These are phyloP conservation scores for Gobionotothen gibberifrons DNA, from an alignment of 2,797 vertebrate species.

Conservation along the genomic window DNA sequence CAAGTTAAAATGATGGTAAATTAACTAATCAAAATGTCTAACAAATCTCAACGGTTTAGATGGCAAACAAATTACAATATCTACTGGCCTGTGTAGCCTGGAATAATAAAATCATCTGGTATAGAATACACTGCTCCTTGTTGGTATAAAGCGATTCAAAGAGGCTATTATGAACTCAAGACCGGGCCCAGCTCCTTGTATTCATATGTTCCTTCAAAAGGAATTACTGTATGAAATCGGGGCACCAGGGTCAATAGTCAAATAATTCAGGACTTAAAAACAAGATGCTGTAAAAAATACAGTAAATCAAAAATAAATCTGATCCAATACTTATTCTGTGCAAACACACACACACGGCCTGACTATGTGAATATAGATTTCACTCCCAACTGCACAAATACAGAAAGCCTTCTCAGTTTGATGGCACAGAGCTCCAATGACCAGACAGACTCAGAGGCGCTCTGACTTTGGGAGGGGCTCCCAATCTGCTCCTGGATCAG, in stretches of 20 bases:
- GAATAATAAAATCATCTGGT: too few species aligned
- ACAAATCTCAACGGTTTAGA: neutral
- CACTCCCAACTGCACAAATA: slow-evolving; percentile 78
- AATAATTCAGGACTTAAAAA: slow-evolving; percentile 1
- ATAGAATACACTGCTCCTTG: neutral
- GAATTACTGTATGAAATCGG: neutral
- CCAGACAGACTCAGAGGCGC: slow-evolving; percentile 60
- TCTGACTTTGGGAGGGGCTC: slow-evolving; percentile 67
- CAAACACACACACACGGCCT: slow-evolving; percentile 7
- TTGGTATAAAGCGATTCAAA: neutral
- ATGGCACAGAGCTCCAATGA: slow-evolving; percentile 66
- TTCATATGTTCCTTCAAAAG: slow-evolving; percentile 1
- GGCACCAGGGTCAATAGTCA: neutral
- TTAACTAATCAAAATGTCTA: neutral
- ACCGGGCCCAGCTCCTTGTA: slow-evolving; percentile 4
- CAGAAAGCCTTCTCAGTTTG: slow-evolving; percentile 66
- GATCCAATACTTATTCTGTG: slow-evolving; percentile 21
- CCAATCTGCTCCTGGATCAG: slow-evolving; percentile 55
- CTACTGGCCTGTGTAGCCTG: neutral
- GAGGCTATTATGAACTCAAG: slow-evolving; percentile 1
- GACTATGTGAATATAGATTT: slow-evolving; percentile 68
- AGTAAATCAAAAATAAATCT: slow-evolving; percentile 30
- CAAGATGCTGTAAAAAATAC: neutral
- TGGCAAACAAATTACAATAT: neutral
- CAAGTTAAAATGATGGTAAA: neutral